phyloP scores from a whole-genome alignment of 2,113 vertebrate species.

The Platichthys flesus region DNA sequence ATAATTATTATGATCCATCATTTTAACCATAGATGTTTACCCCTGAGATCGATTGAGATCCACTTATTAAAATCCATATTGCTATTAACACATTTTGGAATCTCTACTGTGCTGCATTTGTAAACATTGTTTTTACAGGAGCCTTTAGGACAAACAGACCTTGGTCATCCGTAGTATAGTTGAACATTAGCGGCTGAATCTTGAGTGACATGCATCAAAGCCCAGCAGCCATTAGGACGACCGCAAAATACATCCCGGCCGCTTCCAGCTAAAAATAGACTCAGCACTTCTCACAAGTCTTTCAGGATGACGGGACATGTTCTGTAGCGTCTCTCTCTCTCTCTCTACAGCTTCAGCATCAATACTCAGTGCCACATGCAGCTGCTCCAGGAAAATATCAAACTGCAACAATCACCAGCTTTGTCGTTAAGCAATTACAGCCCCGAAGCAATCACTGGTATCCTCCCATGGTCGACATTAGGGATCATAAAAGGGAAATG shows the following conservation, averaged over 20 bases:
- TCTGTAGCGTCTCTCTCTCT: not conserved
- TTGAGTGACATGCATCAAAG: conserved; percentile 50
- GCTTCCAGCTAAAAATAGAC: conserved; percentile 63
- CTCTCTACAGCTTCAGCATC: not conserved
- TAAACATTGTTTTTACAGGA: not conserved
- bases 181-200: conserved; percentile 15
- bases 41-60: no score
- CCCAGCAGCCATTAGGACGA: conserved; percentile 62
- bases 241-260: conserved; percentile 22
- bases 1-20: no score
- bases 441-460: conserved; percentile 9
- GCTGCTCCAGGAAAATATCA: conserved; percentile 1
- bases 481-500: conserved; percentile 13
- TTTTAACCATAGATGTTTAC: no score
- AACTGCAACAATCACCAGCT: conserved; percentile 25
- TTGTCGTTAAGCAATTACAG: conserved; percentile 10
- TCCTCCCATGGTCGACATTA: conserved; percentile 20
- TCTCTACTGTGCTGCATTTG: not conserved
- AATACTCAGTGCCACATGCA: not conserved
- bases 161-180: conserved; percentile 9
- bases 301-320: conserved; percentile 30
- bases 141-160: conserved; percentile 1
- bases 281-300: conserved; percentile 43
- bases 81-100: not conserved
- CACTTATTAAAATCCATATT: no score